Evolutionary conservation across 2,113 vertebrate species (phyloP).

Genomic region (Struthidea cinerea): DNA sequence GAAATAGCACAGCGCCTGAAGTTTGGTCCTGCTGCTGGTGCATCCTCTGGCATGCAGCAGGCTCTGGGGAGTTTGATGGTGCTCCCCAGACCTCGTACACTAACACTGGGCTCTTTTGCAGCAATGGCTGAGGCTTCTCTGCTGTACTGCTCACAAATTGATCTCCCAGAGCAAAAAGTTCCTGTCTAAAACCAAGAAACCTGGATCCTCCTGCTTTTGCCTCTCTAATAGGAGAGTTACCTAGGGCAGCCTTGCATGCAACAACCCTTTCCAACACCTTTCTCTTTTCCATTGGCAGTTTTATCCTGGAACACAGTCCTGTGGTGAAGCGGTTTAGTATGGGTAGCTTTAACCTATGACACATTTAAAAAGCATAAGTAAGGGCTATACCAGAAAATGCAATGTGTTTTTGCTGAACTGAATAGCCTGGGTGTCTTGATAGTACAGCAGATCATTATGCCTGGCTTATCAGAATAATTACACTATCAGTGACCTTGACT

Average conservation of each 20-base stretch:
- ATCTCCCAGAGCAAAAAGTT: neutral
- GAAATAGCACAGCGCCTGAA: neutral
- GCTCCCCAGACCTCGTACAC: neutral
- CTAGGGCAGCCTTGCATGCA: neutral
- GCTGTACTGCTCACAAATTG: accelerated
- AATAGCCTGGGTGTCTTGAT: conserved; percentile 37
- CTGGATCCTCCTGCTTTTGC: neutral
- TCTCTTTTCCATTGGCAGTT: neutral
- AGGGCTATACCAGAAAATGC: neutral
- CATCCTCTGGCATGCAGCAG: neutral
- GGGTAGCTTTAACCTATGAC: neutral
- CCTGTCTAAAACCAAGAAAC: neutral
- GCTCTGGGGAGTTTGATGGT: neutral
- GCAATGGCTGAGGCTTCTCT: neutral
- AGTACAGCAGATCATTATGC: neutral
- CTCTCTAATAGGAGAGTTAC: neutral
- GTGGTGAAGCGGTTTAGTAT: neutral
- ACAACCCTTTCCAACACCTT: neutral
- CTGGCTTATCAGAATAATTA: conserved; percentile 68
- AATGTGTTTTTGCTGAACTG: neutral
- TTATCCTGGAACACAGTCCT: neutral
- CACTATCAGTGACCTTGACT: conserved; percentile 63
- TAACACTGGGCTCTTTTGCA: neutral
- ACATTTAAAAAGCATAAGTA: neutral
- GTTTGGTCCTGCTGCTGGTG: neutral